Evolutionary conservation across 2,113 vertebrate species (phyloP).

Genomic region (Bos javanicus): DNA sequence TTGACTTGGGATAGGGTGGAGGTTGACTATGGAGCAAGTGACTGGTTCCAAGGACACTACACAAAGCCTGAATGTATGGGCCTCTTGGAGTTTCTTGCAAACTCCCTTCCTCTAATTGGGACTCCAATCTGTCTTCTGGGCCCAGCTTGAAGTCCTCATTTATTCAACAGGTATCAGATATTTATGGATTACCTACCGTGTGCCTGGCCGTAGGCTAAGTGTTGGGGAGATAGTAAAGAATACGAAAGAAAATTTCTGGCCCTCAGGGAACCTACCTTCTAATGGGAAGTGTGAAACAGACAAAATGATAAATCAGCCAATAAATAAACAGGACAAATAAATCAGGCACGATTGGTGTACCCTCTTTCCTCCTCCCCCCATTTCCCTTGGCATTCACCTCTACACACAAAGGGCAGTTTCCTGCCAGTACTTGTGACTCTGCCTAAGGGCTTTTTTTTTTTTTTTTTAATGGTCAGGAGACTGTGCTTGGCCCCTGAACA

Average conservation of each 20-base stretch:
- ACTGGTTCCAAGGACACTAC: not conserved
- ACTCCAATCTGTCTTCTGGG: not conserved
- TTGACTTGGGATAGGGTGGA: not conserved
- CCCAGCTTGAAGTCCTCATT: not conserved
- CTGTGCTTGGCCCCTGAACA: not conserved
- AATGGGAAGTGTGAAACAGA: not conserved
- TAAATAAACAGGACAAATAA: not conserved
- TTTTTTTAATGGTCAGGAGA: not conserved
- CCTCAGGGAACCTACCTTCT: not conserved
- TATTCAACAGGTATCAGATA: not conserved
- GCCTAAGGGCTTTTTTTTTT: not conserved
- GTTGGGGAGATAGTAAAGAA: not conserved
- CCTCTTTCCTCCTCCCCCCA: not conserved
- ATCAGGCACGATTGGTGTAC: not conserved
- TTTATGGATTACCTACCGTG: not conserved
- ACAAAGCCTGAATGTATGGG: not conserved
- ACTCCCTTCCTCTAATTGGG: not conserved
- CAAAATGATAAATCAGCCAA: not conserved
- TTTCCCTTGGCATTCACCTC: not conserved
- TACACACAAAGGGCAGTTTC: not conserved
- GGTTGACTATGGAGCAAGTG: not conserved
- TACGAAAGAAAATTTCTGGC: not conserved
- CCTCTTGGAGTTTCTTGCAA: not conserved
- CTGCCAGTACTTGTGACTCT: not conserved
- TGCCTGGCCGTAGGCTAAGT: not conserved